Evolutionary conservation across 2,797 vertebrate genomes (phyloP).

Genomic region (Gallinago solitaria): DNA sequence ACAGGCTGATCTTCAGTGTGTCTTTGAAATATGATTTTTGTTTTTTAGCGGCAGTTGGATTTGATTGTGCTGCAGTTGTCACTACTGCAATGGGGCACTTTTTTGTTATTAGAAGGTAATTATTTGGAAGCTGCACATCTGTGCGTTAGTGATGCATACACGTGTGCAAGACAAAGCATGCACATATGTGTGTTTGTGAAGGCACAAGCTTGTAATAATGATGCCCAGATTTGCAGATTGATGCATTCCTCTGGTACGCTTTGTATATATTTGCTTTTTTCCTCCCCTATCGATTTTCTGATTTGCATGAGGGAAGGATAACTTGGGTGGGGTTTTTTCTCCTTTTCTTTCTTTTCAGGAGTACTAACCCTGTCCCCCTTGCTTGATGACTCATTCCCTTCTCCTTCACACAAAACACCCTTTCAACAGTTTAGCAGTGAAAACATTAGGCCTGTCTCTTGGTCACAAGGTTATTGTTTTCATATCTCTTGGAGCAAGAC

Average conservation of each 20-base stretch:
- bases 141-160: neutral
- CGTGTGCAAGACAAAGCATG: neutral
- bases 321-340: neutral
- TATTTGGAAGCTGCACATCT: neutral
- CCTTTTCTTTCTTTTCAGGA: neutral
- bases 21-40: conserved; percentile 58
- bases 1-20: conserved; percentile 4
- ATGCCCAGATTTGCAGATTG: neutral
- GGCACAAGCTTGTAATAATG: neutral
- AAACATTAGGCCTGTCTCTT: conserved; percentile 48
- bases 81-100: neutral
- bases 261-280: neutral
- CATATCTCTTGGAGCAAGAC: conserved; percentile 64
- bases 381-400: conserved; percentile 34
- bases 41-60: neutral
- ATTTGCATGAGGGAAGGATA: neutral
- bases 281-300: neutral
- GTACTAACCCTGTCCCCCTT: neutral
- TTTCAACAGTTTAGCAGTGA: conserved; percentile 60
- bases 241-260: neutral
- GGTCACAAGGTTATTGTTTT: conserved; percentile 70
- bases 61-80: neutral
- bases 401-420: conserved; percentile 56
- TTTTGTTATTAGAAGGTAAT: conserved; percentile 19
- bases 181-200: neutral